A percentile compares a stretch with the other conserved stretches of the same genome.
These are phyloP conservation scores for Rynchops niger DNA, from an alignment of 2,113 vertebrate species.

Conservation along the genomic window DNA sequence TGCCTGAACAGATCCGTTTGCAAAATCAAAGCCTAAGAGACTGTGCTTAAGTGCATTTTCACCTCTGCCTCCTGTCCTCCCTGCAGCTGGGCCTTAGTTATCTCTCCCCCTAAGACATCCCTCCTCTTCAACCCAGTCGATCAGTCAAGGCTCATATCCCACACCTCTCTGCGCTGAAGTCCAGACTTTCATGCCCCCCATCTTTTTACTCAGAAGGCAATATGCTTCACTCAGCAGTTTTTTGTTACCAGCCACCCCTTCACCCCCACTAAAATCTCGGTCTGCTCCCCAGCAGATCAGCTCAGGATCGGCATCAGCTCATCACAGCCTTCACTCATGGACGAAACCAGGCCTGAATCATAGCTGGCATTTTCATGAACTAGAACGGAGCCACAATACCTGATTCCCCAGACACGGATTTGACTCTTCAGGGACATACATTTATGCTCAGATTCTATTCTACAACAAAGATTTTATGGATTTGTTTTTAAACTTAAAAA, in stretches of 20 bases:
- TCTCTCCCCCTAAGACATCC: background rate
- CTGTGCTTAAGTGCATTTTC: background rate
- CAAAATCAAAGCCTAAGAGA: constrained; percentile 3
- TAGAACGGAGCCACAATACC: background rate
- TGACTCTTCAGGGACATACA: background rate
- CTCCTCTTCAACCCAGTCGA: background rate
- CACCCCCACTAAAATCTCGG: background rate
- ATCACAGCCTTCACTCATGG: background rate
- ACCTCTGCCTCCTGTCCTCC: background rate
- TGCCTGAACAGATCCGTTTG: constrained; percentile 2
- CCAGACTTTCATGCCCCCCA: background rate
- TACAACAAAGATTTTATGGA: background rate
- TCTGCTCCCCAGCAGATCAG: background rate
- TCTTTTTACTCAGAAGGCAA: background rate
- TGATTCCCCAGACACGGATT: background rate
- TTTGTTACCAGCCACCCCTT: background rate
- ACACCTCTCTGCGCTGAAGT: background rate
- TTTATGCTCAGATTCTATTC: background rate
- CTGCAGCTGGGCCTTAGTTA: background rate
- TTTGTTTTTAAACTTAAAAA: background rate
- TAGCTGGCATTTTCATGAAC: background rate
- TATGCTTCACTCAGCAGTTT: background rate
- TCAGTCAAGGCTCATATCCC: background rate
- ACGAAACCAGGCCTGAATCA: background rate
- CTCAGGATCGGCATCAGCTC: background rate